Base-by-base conservation (phyloP, 92 coral and sea anemone genomes). In the Epizoanthus stellaris region DNA sequence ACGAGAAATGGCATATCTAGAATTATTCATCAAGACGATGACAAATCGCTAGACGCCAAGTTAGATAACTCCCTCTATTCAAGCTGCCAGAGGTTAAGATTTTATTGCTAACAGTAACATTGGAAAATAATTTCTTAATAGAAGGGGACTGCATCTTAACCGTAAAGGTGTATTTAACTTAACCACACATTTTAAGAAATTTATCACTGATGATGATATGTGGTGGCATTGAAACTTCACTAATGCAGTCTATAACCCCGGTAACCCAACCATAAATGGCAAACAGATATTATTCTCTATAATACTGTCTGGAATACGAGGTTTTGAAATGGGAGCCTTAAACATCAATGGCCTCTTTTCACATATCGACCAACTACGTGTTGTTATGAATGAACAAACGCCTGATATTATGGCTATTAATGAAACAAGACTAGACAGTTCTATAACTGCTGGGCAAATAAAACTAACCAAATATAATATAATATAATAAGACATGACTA, bases 131-230 rank as follows among this genome's bases (percentile, higher is more conserved):
- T 77, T 36, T 47, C 60, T 77, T 40, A 76, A 68, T 71, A 40
- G 38, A 19, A 30, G 69, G 34, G 87, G 87, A 38, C 63, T 82
- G 43, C 80, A 82, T 25, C 80, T 82, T 12, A 82, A 70, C 38
- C 87, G 65, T 0, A 82, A 82, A 42, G 87, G 87, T 0, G 68
- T 82, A 30, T 67, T 54, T 30, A 76, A 66, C 20, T 43, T 85
- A 23, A 84, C 84, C 9, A n/a, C 74, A 10, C 61, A 85, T 74
- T 74, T 85, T 38, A 85, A 71, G 67, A 65, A 76, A 11, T 76
- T 74, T 63, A 74, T 85, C 25, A 58, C 47, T 38, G 45, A 10
- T 45, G 63, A 61, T 17, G 30, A 17, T 1, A 3, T 42, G 47
- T 3, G 67, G 23, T 20, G 67, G 16, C 16, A 8, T 17, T 61